Percentiles rank a stretch among this genome's conserved stretches.
Evolutionary conservation across 1,140 invertebrate genomes (phyloP).

Genomic region (Ceratitis capitata): DNA sequence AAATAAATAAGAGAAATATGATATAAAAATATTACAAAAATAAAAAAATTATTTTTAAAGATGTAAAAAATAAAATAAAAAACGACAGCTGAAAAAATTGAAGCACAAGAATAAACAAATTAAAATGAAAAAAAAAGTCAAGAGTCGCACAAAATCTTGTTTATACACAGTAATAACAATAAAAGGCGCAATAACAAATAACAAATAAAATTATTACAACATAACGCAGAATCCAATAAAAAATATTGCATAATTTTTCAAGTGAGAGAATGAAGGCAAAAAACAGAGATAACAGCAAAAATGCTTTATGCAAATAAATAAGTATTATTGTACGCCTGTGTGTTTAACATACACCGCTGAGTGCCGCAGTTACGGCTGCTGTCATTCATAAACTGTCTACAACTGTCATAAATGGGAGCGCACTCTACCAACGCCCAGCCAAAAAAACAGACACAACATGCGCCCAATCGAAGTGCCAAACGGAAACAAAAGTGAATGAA

Average conservation of each 20-base stretch:
- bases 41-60: not conserved
- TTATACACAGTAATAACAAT: not conserved
- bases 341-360: not conserved
- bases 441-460: no score
- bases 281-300: not conserved
- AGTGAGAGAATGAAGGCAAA: no score
- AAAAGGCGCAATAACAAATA: not conserved
- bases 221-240: not conserved
- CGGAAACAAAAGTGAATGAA: slow-evolving; percentile 22
- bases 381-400: slow-evolving; percentile 38
- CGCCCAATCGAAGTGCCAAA: not conserved
- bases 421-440: slow-evolving; percentile 16
- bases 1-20: not conserved
- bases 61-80: not conserved
- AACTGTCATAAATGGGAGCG: slow-evolving; percentile 22
- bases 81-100: no score
- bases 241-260: not conserved
- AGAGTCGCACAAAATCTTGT: not conserved
- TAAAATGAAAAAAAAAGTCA: no score
- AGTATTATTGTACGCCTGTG: not conserved
- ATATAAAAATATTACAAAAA: not conserved
- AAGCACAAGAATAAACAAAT: no score
- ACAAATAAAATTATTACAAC: not conserved
- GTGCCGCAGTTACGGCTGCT: not conserved
- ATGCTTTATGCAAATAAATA: not conserved